These are phyloP conservation scores for Alligator sinensis DNA, from an alignment of 2,113 vertebrate genomes.

Conservation along the genomic window DNA sequence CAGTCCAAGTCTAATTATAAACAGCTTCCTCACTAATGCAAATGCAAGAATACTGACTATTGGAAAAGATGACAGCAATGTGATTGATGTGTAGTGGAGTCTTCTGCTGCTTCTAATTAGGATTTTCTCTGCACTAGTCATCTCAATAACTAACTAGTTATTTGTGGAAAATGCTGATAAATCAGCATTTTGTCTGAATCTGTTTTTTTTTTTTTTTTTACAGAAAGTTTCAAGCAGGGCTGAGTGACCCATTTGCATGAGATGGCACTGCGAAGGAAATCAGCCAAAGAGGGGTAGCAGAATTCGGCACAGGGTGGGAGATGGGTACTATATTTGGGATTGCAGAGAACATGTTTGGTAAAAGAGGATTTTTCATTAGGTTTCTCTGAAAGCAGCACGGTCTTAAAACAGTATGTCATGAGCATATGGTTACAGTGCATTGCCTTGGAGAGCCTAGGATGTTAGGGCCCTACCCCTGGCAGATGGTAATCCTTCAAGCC, in stretches of 20 bases:
- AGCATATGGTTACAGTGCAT: neutral
- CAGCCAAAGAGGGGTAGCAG: neutral
- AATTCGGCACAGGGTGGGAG: neutral
- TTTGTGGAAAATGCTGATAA: slow-evolving; percentile 10
- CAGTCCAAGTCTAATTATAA: slow-evolving; percentile 48
- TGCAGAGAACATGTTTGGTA: neutral
- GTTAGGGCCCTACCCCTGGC: neutral
- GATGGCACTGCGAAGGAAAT: neutral
- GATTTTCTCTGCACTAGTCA: slow-evolving; percentile 31
- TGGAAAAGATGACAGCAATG: slow-evolving; percentile 10
- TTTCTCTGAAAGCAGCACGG: neutral
- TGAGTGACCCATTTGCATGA: too few species aligned
- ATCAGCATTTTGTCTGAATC: neutral
- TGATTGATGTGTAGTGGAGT: slow-evolving; percentile 31
- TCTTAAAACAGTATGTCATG: neutral
- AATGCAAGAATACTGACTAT: slow-evolving; percentile 5
- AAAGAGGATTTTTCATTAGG: neutral
- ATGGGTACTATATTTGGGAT: neutral
- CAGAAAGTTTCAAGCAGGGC: rapidly evolving
- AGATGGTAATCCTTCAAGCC: neutral
- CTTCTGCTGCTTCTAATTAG: slow-evolving; percentile 40
- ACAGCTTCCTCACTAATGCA: slow-evolving; percentile 26
- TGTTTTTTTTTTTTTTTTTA: neutral
- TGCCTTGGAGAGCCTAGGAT: neutral
- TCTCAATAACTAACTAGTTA: slow-evolving; percentile 10